These are phyloP conservation scores for Lepus townsendii DNA, from an alignment of 2,797 vertebrate species.

Conservation along the genomic window DNA sequence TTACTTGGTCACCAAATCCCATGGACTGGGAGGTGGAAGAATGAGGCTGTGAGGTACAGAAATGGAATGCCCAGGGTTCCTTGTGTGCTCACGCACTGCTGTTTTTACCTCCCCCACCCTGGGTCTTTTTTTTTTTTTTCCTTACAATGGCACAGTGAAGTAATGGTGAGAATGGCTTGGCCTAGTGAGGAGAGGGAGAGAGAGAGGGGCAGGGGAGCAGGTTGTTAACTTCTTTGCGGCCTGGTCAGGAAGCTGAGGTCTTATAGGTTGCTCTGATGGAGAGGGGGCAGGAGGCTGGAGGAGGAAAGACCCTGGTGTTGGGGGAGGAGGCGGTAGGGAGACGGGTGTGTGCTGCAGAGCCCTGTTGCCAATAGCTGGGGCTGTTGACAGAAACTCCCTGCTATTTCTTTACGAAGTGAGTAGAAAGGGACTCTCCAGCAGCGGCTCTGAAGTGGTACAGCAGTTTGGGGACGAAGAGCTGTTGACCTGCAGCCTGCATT, in stretches of 20 bases:
- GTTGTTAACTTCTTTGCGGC: constrained; percentile 66
- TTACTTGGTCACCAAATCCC: constrained; percentile 88
- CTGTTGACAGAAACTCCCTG: constrained; percentile 73
- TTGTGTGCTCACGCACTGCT: constrained; percentile 83
- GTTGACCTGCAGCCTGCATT: constrained; percentile 74
- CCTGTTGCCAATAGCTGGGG: constrained; percentile 73
- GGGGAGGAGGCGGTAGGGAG: neutral
- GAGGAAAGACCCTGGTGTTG: neutral
- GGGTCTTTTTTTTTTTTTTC: neutral
- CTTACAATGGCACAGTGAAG: constrained; percentile 77
- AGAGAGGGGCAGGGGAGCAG: constrained; percentile 31
- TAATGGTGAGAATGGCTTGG: constrained; percentile 79
- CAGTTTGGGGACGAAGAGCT: constrained; percentile 29
- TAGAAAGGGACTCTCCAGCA: constrained; percentile 69
- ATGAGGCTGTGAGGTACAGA: constrained; percentile 83
- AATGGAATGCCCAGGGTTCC: constrained; percentile 85
- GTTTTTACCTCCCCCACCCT: constrained; percentile 68
- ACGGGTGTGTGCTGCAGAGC: constrained; percentile 33
- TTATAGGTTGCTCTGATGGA: constrained; percentile 75
- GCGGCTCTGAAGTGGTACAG: constrained; percentile 61
- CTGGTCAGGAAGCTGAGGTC: constrained; percentile 83
- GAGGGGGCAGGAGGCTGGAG: constrained; percentile 70
- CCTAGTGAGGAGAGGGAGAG: constrained; percentile 74
- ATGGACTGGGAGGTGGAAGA: constrained; percentile 86
- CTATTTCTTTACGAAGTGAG: constrained; percentile 80